Evolutionary conservation across 2,888 invertebrate species (phyloP), one percentile per base, ranked within the genome.

Genomic region (Cerastis rubricosa): DNA sequence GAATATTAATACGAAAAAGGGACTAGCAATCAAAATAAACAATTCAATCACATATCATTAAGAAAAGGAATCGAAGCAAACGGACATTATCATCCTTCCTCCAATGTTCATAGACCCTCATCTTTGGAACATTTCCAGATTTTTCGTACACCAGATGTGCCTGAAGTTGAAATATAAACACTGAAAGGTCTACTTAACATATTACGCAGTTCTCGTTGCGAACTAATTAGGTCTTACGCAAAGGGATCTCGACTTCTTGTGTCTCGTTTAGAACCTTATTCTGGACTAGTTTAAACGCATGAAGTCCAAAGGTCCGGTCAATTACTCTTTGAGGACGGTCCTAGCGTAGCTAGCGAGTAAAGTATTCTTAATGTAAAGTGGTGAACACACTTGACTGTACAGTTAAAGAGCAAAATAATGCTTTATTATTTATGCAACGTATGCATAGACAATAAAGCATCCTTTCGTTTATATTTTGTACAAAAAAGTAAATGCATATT

Each of bases 161-260:
- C 54, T 71, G 67, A 67, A 70, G 63, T 79, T 85, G 63, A 77
- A 79, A 77, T 76, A 71, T 65, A 76, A 61, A 35, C 25, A 80
- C 14, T 4, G 7, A 54, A 77, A 72, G 71, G 72, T 74, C 35
- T 29, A 51, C 17, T 59, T 67, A 19, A 73, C 57, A 59, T 71
- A 63, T 71, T 54, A 85, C 72, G 74, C 65, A 73, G 69, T 61
- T 64, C 57, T 61, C 61, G 49, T 59, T 85, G 66, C 76, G 68
- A 79, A 54, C 85, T 86, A 86, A 86, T 85, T 74, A 75, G 67
- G 64, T 70, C 29, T 76, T 76, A 51, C 61, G 43, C 73, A 71
- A 76, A 80, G 43, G 29, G 57, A 64, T 47, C 71, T 70, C n/a
- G 45, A 59, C 40, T 70, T 54, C 63, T 73, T 78, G 59, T 80